phyloP scores from a whole-genome alignment of 2,888 invertebrate genomes.

The Phragmatobia fuliginosa region DNA sequence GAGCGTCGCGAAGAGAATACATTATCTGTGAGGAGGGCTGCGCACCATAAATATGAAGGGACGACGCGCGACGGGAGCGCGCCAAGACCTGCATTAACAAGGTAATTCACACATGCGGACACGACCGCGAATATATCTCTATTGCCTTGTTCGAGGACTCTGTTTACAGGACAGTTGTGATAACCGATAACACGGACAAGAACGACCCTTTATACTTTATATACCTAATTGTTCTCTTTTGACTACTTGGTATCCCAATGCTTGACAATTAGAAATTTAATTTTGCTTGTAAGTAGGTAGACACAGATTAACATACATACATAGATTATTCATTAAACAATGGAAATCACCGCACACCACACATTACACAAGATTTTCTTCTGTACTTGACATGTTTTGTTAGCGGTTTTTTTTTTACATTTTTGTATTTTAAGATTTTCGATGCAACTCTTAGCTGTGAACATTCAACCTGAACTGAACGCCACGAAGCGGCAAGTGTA shows the following conservation, averaged over 20 bases:
- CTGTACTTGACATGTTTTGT: not conserved
- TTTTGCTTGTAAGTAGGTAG: not conserved
- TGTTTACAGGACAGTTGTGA: not conserved
- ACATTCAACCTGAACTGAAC: not conserved
- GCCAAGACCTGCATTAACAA: not conserved
- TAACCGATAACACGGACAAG: not conserved
- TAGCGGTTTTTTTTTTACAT: not conserved
- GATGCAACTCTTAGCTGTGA: not conserved
- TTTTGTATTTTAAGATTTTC: not conserved
- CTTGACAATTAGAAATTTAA: not conserved
- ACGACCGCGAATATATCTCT: not conserved
- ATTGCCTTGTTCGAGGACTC: not conserved
- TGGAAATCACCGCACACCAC: not conserved
- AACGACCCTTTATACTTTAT: not conserved
- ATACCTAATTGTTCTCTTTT: not conserved
- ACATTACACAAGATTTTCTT: not conserved
- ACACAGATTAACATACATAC: not conserved
- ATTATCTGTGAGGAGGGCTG: constrained; percentile 6
- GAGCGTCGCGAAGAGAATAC: constrained; percentile 7
- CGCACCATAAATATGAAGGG: not conserved
- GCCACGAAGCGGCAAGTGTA: no score
- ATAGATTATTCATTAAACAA: not conserved
- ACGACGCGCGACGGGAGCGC: not conserved
- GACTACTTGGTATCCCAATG: not conserved
- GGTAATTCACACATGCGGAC: not conserved